These are phyloP conservation scores for Pachycephala philippinensis DNA, from an alignment of 2,113 vertebrate genomes.

Conservation along the genomic window DNA sequence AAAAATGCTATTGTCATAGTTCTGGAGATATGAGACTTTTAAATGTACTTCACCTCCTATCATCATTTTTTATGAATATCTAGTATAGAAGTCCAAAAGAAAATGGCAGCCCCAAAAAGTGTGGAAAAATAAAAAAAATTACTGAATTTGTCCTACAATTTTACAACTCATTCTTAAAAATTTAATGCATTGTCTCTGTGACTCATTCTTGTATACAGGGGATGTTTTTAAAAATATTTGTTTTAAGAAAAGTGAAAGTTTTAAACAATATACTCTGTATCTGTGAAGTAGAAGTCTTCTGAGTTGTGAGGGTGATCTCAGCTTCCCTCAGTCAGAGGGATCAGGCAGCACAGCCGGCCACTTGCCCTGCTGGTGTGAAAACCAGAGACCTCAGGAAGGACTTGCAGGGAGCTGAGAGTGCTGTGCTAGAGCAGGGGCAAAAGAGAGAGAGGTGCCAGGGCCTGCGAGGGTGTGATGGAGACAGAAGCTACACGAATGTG, in stretches of 20 bases:
- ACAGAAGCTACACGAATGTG: background rate
- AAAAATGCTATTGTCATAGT: background rate
- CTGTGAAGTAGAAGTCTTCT: background rate
- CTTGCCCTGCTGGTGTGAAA: background rate
- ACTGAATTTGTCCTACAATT: background rate
- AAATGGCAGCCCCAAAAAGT: background rate
- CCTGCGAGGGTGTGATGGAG: rapidly evolving
- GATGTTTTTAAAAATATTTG: rapidly evolving
- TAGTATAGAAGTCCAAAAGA: background rate
- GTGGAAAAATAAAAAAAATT: background rate
- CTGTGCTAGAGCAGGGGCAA: background rate
- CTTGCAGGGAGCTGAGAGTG: background rate
- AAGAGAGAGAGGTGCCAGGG: background rate
- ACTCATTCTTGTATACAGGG: background rate
- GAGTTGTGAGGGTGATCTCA: background rate
- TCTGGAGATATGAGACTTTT: background rate
- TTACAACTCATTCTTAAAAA: background rate
- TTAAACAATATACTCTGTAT: background rate
- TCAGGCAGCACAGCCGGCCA: background rate
- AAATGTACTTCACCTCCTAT: background rate
- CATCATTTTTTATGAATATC: background rate
- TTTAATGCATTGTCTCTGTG: rapidly evolving
- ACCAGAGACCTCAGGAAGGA: background rate
- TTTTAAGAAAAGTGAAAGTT: background rate
- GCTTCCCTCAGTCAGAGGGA: background rate